Percentiles rank a stretch among this genome's conserved stretches.
phyloP scores from a whole-genome alignment of 2,888 invertebrate genomes.

The Cantharis flavilabris region DNA sequence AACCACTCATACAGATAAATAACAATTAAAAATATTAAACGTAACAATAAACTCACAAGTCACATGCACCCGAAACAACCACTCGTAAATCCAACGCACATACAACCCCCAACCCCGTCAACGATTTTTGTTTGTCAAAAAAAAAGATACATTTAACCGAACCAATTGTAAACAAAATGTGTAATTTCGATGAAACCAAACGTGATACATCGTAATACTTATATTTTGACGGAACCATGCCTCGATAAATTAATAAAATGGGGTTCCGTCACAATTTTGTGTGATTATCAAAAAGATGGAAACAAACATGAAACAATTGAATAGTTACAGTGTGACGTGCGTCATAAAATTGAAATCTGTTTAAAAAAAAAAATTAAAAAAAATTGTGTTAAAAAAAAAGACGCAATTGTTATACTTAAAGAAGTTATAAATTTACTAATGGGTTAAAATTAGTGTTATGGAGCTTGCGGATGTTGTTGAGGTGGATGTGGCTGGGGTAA shows the following conservation, averaged over 20 bases:
- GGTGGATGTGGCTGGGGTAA: conserved; percentile 55
- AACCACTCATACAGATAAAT: background rate
- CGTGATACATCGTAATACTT: background rate
- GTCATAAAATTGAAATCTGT: background rate
- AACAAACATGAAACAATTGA: background rate
- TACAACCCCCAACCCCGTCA: background rate
- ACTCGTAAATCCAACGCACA: background rate
- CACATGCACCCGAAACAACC: background rate
- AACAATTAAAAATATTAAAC: background rate
- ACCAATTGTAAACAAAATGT: background rate
- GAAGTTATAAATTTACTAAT: conserved; percentile 22
- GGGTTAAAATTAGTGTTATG: conserved; percentile 44
- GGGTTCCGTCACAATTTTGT: background rate
- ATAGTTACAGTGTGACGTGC: background rate
- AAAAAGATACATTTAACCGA: background rate
- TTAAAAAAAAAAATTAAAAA: background rate
- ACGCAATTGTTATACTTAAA: conserved; percentile 13
- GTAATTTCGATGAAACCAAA: background rate
- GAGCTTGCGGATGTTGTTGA: conserved; percentile 49
- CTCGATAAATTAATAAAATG: background rate
- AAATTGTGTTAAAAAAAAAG: background rate
- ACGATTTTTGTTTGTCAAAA: background rate
- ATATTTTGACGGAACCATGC: background rate
- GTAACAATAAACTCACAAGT: background rate
- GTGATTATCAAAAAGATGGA: background rate